A percentile compares a stretch with the other conserved stretches of the same genome.
Conservation (phyloP, 2,113 vertebrate genomes). For the Pyxicephalus adspersus region DNA sequence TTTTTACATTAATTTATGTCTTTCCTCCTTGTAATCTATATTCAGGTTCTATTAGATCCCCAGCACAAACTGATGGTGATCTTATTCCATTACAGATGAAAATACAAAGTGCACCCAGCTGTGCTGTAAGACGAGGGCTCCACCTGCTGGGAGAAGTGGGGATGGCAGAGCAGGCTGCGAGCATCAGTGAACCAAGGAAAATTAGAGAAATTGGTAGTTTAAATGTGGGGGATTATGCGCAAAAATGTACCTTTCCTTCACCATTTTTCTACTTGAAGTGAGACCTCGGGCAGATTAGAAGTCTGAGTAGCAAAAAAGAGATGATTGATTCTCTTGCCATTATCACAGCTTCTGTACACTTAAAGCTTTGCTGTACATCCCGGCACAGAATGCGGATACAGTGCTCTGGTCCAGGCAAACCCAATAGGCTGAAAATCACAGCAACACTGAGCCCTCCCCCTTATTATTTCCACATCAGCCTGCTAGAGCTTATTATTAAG, state of each 20-base stretch:
- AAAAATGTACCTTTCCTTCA: slow-evolving; percentile 13
- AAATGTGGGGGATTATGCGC: slow-evolving; percentile 33
- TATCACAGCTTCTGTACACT: not conserved
- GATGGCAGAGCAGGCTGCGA: not conserved
- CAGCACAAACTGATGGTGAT: not conserved
- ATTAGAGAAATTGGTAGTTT: slow-evolving; percentile 19
- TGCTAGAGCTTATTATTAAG: too few species aligned
- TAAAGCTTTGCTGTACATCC: not conserved
- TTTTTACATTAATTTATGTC: not conserved
- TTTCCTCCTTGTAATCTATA: not conserved
- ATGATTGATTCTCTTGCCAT: slow-evolving; percentile 26
- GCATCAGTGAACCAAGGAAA: slow-evolving; percentile 19
- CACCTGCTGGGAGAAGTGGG: not conserved
- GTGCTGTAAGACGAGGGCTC: not conserved
- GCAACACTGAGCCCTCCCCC: not conserved
- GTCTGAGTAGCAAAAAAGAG: not conserved
- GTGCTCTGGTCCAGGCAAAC: not conserved
- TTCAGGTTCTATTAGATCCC: not conserved
- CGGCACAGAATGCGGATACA: not conserved
- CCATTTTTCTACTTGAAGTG: slow-evolving; percentile 36
- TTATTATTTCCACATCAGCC: too few species aligned
- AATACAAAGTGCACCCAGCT: not conserved
- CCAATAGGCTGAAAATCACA: not conserved
- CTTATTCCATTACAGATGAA: not conserved
- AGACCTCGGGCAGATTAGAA: slow-evolving; percentile 43